Evolutionary conservation across 2,113 vertebrate species (phyloP).

Genomic region (Chamaea fasciata): DNA sequence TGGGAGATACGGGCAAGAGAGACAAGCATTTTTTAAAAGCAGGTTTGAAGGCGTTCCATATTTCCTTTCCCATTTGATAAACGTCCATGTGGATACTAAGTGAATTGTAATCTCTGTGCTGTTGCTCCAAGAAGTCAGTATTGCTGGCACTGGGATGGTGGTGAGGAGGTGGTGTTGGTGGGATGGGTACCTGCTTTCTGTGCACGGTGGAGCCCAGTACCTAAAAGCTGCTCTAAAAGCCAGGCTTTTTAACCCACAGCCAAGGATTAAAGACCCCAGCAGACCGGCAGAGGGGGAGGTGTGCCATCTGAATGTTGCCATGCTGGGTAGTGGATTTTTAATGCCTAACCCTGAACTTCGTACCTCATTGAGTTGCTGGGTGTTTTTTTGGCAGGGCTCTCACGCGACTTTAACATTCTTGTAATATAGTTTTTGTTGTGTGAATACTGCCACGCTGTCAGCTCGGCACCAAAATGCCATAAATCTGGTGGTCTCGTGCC

Average conservation of each 20-base stretch:
- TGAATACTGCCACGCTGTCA: background rate
- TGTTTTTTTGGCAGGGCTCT: background rate
- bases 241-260: background rate
- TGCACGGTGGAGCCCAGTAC: accelerated
- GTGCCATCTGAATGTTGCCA: background rate
- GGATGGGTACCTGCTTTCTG: background rate
- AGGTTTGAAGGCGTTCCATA: background rate
- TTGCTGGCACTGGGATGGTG: background rate
- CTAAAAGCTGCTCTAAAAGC: background rate
- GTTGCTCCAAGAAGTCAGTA: background rate
- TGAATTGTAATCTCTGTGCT: background rate
- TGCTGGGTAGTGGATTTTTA: background rate
- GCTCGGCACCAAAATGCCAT: background rate
- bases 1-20: accelerated
- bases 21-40: background rate
- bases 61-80: background rate
- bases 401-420: accelerated
- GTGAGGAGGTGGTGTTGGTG: background rate
- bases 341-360: background rate
- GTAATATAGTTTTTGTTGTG: background rate
- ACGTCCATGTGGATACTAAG: background rate
- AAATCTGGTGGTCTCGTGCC: conserved; percentile 36
- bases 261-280: background rate
- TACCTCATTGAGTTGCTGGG: background rate
- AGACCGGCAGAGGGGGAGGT: background rate